Conservation (phyloP, 2,888 invertebrate genomes). For the Scrobipalpa atriplicella region DNA sequence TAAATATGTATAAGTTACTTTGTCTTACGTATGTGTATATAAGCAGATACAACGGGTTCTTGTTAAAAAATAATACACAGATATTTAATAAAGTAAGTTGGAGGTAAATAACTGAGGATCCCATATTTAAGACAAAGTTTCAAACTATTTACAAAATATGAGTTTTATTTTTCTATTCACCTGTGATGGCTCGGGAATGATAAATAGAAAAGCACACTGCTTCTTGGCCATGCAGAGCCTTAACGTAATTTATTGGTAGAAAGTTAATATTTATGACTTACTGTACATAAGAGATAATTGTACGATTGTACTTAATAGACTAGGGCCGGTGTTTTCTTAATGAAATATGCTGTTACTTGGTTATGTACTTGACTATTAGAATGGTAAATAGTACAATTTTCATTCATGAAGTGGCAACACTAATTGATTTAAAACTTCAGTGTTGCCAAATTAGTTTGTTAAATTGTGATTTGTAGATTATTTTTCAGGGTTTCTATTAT, state of each 20-base stretch:
- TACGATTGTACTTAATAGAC: slow-evolving; percentile 77
- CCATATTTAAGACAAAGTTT: neutral
- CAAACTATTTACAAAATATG: slow-evolving; percentile 10
- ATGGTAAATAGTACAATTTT: no score
- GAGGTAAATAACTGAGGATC: neutral
- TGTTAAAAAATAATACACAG: no score
- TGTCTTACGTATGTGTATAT: neutral
- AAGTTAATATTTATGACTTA: slow-evolving; percentile 67
- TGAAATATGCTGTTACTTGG: neutral
- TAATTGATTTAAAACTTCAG: neutral
- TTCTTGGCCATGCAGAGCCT: slow-evolving; percentile 58
- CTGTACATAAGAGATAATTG: slow-evolving; percentile 77
- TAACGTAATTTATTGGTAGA: slow-evolving; percentile 70
- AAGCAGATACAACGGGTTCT: no score
- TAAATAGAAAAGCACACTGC: slow-evolving; percentile 48
- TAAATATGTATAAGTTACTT: slow-evolving; percentile 37
- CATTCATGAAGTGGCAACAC: neutral
- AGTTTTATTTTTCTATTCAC: slow-evolving; percentile 46
- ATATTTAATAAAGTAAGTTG: no score
- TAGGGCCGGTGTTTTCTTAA: slow-evolving; percentile 59
- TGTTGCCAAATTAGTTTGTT: neutral
- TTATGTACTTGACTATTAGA: neutral
- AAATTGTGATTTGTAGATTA: neutral
- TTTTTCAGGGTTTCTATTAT: neutral
- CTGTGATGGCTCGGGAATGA: slow-evolving; percentile 41